phyloP scores from a whole-genome alignment of 2,113 vertebrate genomes.

The Ctenodactylus gundi region DNA sequence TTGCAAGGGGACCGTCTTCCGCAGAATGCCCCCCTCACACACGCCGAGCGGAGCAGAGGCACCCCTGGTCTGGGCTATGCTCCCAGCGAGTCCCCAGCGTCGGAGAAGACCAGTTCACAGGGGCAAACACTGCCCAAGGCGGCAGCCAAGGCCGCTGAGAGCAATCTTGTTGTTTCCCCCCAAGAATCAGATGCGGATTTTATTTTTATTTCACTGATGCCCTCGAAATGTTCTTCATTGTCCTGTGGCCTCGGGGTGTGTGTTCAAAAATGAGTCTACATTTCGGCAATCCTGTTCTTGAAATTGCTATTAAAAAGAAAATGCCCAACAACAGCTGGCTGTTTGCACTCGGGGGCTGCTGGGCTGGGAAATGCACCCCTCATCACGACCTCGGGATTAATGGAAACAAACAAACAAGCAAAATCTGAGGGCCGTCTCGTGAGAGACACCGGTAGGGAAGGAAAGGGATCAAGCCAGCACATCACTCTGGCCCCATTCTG shows the following conservation, averaged over 20 bases:
- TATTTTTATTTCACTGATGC: conserved; percentile 45
- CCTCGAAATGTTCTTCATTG: conserved; percentile 8
- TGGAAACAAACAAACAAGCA: neutral
- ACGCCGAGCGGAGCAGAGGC: neutral
- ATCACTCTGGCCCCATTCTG: neutral
- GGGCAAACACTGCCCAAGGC: neutral
- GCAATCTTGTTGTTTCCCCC: neutral
- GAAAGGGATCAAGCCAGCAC: neutral
- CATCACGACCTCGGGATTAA: neutral
- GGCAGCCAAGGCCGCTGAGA: neutral
- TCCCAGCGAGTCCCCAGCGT: neutral
- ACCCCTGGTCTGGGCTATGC: neutral
- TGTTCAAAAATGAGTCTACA: conserved; percentile 59
- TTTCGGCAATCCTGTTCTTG: conserved; percentile 46
- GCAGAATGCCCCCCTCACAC: neutral
- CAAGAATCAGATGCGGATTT: neutral
- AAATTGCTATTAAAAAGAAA: conserved; percentile 61
- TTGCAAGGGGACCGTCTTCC: neutral
- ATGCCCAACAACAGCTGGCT: neutral
- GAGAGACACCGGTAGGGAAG: neutral
- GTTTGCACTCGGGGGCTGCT: neutral
- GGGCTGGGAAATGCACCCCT: neutral
- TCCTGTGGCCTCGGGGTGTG: conserved; percentile 1
- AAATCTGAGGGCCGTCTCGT: neutral
- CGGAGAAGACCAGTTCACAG: neutral